Evolutionary conservation across 2,888 invertebrate genomes (phyloP).

Genomic region (Ophraella communa): DNA sequence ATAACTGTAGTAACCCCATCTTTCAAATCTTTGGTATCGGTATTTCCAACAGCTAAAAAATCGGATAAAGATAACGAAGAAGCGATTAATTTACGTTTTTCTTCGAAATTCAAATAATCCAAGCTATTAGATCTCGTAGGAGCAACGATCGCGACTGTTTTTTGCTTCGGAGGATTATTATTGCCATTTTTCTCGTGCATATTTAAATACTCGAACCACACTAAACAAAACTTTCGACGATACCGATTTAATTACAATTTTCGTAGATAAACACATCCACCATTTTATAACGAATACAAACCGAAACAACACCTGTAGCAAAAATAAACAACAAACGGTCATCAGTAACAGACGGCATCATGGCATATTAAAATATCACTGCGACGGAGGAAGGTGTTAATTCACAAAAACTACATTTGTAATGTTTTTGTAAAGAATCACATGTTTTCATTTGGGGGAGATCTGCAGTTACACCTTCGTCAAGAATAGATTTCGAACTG

Average conservation of each 20-base stretch:
- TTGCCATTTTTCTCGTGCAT: conserved; percentile 51
- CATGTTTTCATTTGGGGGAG: conserved; percentile 12
- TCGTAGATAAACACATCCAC: conserved; percentile 15
- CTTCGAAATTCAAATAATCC: conserved; percentile 90
- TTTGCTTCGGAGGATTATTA: conserved; percentile 52
- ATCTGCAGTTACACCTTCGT: neutral
- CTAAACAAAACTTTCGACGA: neutral
- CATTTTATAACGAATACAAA: conserved; percentile 10
- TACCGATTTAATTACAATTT: neutral
- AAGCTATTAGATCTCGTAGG: conserved; percentile 82
- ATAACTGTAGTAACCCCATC: conserved; percentile 55
- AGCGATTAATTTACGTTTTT: conserved; percentile 87
- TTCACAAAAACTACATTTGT: conserved; percentile 1
- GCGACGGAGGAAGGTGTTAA: neutral
- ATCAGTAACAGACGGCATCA: conserved; percentile 8
- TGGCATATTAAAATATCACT: neutral
- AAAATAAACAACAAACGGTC: conserved; percentile 15
- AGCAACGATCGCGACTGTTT: conserved; percentile 72
- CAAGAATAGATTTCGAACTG: conserved; percentile 13
- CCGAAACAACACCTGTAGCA: conserved; percentile 31
- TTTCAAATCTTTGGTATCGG: conserved; percentile 51
- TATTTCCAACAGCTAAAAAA: conserved; percentile 62
- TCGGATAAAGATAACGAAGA: conserved; percentile 87
- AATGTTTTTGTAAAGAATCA: conserved; percentile 12
- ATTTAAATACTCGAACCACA: conserved; percentile 28